Evolutionary conservation across 2,888 invertebrate species (phyloP), one percentile per base, ranked within the genome.

Genomic region (Morpho helenor): DNA sequence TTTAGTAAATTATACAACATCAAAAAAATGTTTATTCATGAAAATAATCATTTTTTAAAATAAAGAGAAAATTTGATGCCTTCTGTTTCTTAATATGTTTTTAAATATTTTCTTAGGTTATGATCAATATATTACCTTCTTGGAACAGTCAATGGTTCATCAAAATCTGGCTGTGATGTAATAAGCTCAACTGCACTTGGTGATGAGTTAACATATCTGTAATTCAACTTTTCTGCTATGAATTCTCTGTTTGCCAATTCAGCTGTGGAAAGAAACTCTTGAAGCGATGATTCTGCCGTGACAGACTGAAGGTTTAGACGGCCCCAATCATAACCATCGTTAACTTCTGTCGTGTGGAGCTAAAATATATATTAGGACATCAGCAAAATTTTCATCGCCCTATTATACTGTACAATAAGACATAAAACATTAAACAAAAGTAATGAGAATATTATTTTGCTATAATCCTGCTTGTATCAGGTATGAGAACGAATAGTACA

Each of bases 241-340:
- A 99, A 99, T 79, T 99, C 98, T 0, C 96, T 96, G 45, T 97
- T 97, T 0, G 99, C 98, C 59, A 99, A 86, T 82, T 98, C 96
- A 0, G 99, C 99, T 0, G 97, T 99, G 0, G 97, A 95, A 4
- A 99, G 89, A 79, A 99, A 99, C 75, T 99, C 99, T 87, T 99
- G 97, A 62, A 99, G 94, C 0, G 97, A 96, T n/a, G 95, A 97
- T 79, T 98, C 97, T 69, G 99, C 98, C 0, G 98, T 99, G 0
- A 98, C 96, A 0, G 98, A 98, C 73, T 96, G 95, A 0, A 98
- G 91, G 84, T 98, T 98, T 1, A 98, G 87, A 7, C 97, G 92
- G 44, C 96, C 96, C 97, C 97, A 98, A 61, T 98, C 96, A 70
- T 95, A 96, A 4, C 97, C 98, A 88, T 98, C 98, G 68, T 96